A percentile compares a stretch with the other conserved stretches of the same genome.
Evolutionary conservation across 1,140 invertebrate species (phyloP).

Genomic region (Papilio dardanus): DNA sequence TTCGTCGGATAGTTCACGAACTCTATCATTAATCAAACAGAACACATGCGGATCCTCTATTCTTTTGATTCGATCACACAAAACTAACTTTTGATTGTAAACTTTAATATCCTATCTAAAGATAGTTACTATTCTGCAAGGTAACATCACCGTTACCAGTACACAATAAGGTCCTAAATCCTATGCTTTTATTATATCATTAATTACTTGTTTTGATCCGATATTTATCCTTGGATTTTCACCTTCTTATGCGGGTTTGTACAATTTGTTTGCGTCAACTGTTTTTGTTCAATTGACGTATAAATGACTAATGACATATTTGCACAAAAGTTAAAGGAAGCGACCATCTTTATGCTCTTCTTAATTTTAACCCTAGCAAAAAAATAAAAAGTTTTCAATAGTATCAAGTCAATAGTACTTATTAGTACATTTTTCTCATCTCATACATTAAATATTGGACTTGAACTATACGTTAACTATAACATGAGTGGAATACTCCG

Average conservation of each 20-base stretch:
- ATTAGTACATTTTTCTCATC: too few relatives aligned
- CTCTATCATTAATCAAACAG: conserved; percentile 75
- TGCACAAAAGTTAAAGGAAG: conserved; percentile 11
- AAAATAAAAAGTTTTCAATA: background rate
- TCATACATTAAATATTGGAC: too few relatives aligned
- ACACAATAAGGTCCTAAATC: conserved; percentile 44
- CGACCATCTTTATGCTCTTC: background rate
- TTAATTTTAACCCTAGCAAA: background rate
- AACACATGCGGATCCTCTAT: conserved; percentile 70
- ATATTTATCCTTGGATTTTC: conserved; percentile 79
- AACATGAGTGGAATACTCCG: too few relatives aligned
- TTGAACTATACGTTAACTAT: too few relatives aligned
- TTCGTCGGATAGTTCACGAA: conserved; percentile 67
- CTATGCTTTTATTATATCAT: conserved; percentile 53
- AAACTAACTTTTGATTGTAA: conserved; percentile 73
- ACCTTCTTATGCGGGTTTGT: conserved; percentile 78
- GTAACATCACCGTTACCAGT: conserved; percentile 44
- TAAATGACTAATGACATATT: conserved; percentile 73
- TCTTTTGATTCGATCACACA: conserved; percentile 65
- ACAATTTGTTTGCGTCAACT: conserved; percentile 79
- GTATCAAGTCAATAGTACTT: too few relatives aligned
- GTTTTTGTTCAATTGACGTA: conserved; percentile 79
- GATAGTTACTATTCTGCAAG: conserved; percentile 45
- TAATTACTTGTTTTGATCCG: conserved; percentile 68
- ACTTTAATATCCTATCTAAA: conserved; percentile 64